Evolutionary conservation across 2,113 vertebrate genomes (phyloP), one percentile per base, ranked within the genome.

Genomic region (Reinhardtius hippoglossoides): DNA sequence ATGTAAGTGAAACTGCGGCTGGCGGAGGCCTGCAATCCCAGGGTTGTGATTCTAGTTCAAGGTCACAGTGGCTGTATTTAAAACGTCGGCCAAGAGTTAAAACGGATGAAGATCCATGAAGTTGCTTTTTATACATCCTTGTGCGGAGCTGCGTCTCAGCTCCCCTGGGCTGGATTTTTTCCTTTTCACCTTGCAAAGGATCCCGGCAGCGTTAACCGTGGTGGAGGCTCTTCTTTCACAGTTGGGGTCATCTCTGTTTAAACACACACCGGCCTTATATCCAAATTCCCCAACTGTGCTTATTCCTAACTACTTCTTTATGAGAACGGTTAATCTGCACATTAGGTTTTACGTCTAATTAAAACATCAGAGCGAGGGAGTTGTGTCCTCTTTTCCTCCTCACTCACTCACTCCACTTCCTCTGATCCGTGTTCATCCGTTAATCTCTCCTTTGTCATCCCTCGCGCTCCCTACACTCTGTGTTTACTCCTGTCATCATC

Each of bases 391-490:
- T 24, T 44, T 21, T 46, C 52, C n/a, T 9, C 50, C 56, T n/a
- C 16, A 55, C 16, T 26, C 16, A 55, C 16, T 26, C 9, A 2
- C 10, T 16, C 23, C 14, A 16, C 60, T 35, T 72, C 74, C 55
- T 83, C 61, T 85, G 68, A 81, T 88, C 83, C 65, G 9, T 61
- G 56, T 85, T 87, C 77, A 81, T 82, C 83, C 64, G 3, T 59
- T 89, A 78, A 88, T 85, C 86, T 82, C 81, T 72, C 74, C 71
- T 67, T 81, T 85, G 72, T 81, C 80, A 67, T 57, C 66, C 68
- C 56, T 75, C 26, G 13, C 70, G 44, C 82, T 71, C 59, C 62
- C 48, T 35, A 54, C 78, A 46, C 78, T 35, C 70, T 71, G 62
- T 81, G 59, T 87, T 87, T 88, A 73, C 77, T 75, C 59, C 81